Evolutionary conservation across 2,113 vertebrate genomes (phyloP).

Genomic region (Apodemus sylvaticus): DNA sequence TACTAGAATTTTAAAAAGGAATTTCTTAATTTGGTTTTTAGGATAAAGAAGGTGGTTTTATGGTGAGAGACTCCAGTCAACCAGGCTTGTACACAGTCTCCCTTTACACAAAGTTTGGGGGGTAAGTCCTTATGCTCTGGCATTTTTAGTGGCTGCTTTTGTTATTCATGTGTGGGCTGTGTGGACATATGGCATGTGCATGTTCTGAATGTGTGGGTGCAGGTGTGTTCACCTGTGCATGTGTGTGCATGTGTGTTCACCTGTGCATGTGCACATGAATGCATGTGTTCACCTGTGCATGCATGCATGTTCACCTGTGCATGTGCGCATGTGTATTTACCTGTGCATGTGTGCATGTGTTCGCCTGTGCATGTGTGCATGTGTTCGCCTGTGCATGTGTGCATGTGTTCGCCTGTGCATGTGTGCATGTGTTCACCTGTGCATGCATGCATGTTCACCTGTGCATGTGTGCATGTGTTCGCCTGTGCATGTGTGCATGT

Average conservation of each 20-base stretch:
- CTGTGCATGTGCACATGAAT: neutral
- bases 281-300: neutral
- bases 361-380: too few species aligned
- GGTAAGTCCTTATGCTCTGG: constrained; percentile 85
- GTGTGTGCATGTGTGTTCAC: neutral
- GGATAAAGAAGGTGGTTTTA: constrained; percentile 97
- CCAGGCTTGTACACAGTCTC: constrained; percentile 93
- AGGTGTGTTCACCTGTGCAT: neutral
- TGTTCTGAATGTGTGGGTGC: neutral
- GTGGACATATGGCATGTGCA: too few species aligned
- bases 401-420: too few species aligned
- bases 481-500: neutral
- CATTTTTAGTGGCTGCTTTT: neutral
- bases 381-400: too few species aligned
- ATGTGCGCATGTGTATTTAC: too few species aligned
- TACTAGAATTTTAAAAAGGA: neutral
- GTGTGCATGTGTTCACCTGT: too few species aligned
- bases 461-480: neutral
- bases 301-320: too few species aligned
- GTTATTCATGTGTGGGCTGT: neutral
- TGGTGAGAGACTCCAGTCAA: constrained; percentile 95
- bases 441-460: too few species aligned
- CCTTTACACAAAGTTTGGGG: constrained; percentile 91
- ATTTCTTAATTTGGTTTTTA: constrained; percentile 81
- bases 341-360: too few species aligned